Evolutionary conservation across 2,888 invertebrate species (phyloP).

Genomic region (Thereva unica): DNA sequence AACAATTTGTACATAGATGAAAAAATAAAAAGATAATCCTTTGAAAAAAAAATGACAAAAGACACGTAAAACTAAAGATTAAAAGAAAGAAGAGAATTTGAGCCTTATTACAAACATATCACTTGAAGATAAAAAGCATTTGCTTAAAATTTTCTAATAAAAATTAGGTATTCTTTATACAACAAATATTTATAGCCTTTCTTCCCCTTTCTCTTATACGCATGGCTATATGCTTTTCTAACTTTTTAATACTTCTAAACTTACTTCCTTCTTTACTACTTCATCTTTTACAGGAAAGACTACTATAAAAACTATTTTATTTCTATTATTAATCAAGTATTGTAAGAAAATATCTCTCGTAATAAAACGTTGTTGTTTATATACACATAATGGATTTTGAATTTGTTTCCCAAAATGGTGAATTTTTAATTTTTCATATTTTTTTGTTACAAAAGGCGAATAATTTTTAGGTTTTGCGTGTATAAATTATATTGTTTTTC

Average conservation of each 20-base stretch:
- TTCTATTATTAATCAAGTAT: slow-evolving; percentile 12
- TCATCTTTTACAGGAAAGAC: slow-evolving; percentile 31
- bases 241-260: slow-evolving; percentile 7
- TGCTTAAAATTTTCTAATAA: slow-evolving; percentile 18
- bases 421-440: no score
- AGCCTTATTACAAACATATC: slow-evolving; percentile 32
- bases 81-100: no score
- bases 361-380: slow-evolving; percentile 21
- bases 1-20: no score
- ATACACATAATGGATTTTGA: background rate
- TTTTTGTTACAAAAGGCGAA: no score
- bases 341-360: slow-evolving; percentile 23
- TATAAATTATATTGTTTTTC: no score
- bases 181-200: background rate
- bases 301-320: slow-evolving; percentile 26
- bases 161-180: slow-evolving; percentile 7
- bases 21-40: no score
- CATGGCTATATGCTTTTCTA: slow-evolving; percentile 16
- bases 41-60: no score
- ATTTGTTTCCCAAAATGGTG: no score
- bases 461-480: no score
- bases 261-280: slow-evolving; percentile 20
- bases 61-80: no score
- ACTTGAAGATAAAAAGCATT: slow-evolving; percentile 30
- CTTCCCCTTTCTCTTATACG: slow-evolving; percentile 25